Conservation (phyloP, 1,140 invertebrate species). For the Drosophila eugracilis region DNA sequence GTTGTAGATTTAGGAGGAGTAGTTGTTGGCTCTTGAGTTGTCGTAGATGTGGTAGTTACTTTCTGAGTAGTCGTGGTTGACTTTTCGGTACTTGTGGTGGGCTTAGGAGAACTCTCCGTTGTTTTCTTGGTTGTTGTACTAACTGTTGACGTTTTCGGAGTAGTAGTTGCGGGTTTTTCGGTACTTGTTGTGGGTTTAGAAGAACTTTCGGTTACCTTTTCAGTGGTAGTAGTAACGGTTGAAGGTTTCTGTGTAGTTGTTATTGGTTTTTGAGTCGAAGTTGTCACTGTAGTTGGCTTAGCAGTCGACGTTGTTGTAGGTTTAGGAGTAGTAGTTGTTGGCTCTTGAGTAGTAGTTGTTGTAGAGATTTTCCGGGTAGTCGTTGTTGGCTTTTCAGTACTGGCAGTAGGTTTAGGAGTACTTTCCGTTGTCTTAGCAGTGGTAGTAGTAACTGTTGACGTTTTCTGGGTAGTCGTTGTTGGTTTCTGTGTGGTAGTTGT, state of each 20-base stretch:
- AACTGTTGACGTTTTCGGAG: not conserved
- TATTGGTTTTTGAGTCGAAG: not conserved
- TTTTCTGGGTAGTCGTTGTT: slow-evolving; percentile 1
- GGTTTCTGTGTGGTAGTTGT: not conserved
- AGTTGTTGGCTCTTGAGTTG: not conserved
- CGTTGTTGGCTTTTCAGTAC: not conserved
- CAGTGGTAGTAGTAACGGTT: not conserved
- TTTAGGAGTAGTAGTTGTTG: slow-evolving; percentile 6
- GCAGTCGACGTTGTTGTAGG: slow-evolving; percentile 1
- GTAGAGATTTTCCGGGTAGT: not conserved
- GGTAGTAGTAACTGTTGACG: not conserved
- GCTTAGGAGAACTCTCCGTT: too few relatives aligned
- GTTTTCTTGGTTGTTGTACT: not conserved
- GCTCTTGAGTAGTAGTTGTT: not conserved
- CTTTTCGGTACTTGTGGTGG: not conserved
- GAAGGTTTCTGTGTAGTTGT: slow-evolving; percentile 6
- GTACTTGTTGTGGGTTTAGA: too few relatives aligned
- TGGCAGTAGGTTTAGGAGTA: not conserved
- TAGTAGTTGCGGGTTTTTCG: too few relatives aligned
- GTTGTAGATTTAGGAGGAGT: not conserved
- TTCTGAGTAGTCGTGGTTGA: not conserved
- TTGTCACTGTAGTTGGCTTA: not conserved
- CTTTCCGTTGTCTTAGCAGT: not conserved
- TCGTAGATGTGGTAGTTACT: slow-evolving; percentile 3
- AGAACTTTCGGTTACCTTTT: too few relatives aligned